Conservation (phyloP, 2,888 invertebrate species). For the Amphipyra berbera region DNA sequence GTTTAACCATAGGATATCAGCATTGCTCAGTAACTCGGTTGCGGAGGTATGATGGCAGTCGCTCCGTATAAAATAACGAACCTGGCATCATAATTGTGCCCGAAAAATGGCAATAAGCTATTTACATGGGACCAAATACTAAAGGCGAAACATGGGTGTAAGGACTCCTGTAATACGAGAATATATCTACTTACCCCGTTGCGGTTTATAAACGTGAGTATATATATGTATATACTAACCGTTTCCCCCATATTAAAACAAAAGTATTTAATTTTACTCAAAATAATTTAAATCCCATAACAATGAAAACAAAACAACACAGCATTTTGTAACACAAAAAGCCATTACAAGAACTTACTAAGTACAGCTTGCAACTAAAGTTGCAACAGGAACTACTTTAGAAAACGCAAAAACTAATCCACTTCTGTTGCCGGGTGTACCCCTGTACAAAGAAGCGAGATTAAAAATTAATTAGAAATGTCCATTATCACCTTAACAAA, state of each 20-base stretch:
- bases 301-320: not conserved
- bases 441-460: conserved; percentile 42
- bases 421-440: conserved; percentile 29
- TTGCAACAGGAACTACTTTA: conserved; percentile 13
- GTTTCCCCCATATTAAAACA: not conserved
- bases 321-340: not conserved
- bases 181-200: too few species aligned
- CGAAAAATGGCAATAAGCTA: too few species aligned
- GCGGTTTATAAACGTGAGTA: too few species aligned
- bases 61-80: too few species aligned
- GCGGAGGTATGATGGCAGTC: too few species aligned
- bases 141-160: too few species aligned
- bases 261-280: not conserved
- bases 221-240: too few species aligned
- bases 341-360: not conserved
- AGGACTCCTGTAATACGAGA: too few species aligned
- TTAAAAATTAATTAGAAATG: conserved; percentile 70
- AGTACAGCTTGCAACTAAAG: conserved; percentile 19
- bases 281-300: not conserved
- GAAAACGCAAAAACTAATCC: conserved; percentile 34
- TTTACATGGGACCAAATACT: too few species aligned
- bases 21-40: too few species aligned
- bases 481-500: conserved; percentile 66
- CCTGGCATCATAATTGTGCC: too few species aligned
- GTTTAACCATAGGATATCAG: too few species aligned